A percentile compares a stretch with the other conserved stretches of the same genome.
phyloP scores from a whole-genome alignment of 2,888 invertebrate genomes.

The Macaria notata region DNA sequence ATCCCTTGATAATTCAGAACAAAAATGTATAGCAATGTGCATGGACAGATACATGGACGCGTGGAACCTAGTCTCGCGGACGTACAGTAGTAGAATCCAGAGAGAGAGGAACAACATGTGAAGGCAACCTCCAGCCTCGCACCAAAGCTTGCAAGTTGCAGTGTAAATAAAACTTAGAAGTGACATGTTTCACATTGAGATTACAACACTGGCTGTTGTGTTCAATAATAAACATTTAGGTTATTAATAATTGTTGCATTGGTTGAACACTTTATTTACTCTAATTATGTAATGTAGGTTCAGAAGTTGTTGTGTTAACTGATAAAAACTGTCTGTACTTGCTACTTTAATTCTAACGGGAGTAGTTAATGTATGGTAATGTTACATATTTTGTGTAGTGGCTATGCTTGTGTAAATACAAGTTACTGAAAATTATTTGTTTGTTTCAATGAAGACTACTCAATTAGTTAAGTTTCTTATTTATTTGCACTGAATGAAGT shows the following conservation, averaged over 20 bases:
- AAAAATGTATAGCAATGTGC: constrained; percentile 98
- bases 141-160: constrained; percentile 42
- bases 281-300: constrained; percentile 20
- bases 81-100: constrained; percentile 93
- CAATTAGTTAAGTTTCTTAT: background rate
- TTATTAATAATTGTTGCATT: constrained; percentile 49
- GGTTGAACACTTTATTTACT: constrained; percentile 24
- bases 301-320: constrained; percentile 12
- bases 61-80: constrained; percentile 95
- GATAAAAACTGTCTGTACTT: constrained; percentile 19
- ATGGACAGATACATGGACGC: constrained; percentile 99
- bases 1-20: constrained; percentile 93
- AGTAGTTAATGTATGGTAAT: constrained; percentile 30
- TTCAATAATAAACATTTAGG: constrained; percentile 65
- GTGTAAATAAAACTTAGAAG: constrained; percentile 76
- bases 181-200: constrained; percentile 63
- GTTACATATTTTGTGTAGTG: constrained; percentile 31
- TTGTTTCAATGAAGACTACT: constrained; percentile 10
- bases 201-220: constrained; percentile 60
- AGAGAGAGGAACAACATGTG: constrained; percentile 87
- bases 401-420: constrained; percentile 32
- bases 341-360: constrained; percentile 13
- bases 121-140: constrained; percentile 37
- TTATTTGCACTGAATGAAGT: background rate
- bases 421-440: constrained; percentile 34